Percentiles rank a stretch among this genome's conserved stretches.
Evolutionary conservation across 2,888 invertebrate genomes (phyloP).

Genomic region (Gasteruption jaculator): DNA sequence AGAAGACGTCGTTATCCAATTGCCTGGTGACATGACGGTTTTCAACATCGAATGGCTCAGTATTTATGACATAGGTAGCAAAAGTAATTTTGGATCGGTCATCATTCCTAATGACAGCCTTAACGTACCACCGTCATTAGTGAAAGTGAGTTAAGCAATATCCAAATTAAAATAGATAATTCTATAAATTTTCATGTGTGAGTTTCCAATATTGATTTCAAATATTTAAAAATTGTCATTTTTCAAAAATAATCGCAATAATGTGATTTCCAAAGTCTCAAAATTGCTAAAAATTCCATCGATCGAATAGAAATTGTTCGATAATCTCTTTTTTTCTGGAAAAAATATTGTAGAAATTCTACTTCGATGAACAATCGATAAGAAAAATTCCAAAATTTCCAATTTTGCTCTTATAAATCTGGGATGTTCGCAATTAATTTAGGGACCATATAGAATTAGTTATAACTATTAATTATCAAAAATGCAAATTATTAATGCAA

Average conservation of each 20-base stretch:
- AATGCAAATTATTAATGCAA: too few relatives aligned
- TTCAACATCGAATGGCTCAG: constrained; percentile 82
- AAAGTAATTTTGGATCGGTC: constrained; percentile 68
- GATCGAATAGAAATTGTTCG: not conserved
- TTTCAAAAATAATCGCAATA: constrained; percentile 3
- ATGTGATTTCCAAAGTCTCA: not conserved
- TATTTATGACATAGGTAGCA: constrained; percentile 67
- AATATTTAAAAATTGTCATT: constrained; percentile 44
- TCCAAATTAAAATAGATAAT: not conserved
- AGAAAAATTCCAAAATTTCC: too few relatives aligned
- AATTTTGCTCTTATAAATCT: too few relatives aligned
- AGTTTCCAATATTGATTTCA: constrained; percentile 30
- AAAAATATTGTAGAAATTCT: constrained; percentile 6
- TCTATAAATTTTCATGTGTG: too few relatives aligned
- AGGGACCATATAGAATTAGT: too few relatives aligned
- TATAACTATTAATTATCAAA: too few relatives aligned
- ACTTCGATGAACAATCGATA: too few relatives aligned
- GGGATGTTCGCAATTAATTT: too few relatives aligned
- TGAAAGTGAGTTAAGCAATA: constrained; percentile 60
- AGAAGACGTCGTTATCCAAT: constrained; percentile 68
- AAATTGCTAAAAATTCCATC: not conserved
- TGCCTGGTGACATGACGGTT: constrained; percentile 79
- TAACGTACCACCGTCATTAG: constrained; percentile 82
- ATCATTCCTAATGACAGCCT: constrained; percentile 75
- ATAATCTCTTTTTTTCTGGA: constrained; percentile 1